These are phyloP conservation scores for Galago senegalensis DNA, from an alignment of 2,797 vertebrate genomes.

Conservation along the genomic window DNA sequence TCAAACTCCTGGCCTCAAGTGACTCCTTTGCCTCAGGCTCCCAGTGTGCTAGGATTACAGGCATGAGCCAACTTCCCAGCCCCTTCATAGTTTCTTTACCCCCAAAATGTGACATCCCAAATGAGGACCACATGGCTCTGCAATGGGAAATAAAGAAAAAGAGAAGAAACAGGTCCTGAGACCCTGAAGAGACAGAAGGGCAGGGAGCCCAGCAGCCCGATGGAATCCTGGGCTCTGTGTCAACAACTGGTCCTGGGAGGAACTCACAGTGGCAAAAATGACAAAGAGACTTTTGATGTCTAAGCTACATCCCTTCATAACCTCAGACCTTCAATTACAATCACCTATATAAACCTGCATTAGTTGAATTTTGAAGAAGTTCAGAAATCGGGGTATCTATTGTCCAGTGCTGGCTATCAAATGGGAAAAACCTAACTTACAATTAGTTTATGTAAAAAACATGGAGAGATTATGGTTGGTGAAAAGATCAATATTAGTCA, in stretches of 20 bases:
- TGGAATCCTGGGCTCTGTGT: neutral
- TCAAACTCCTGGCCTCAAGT: no score
- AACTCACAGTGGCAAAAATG: neutral
- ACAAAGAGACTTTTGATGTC: neutral
- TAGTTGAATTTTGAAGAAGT: neutral
- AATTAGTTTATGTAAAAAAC: constrained; percentile 54
- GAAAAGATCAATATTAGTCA: constrained; percentile 42
- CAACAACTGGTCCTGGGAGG: neutral
- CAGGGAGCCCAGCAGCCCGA: neutral
- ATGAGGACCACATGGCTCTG: neutral
- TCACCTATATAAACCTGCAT: neutral
- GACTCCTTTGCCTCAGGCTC: no score
- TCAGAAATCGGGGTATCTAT: neutral
- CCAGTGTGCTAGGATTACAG: no score
- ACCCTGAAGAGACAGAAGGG: neutral
- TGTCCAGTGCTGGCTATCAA: neutral
- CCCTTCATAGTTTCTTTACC: neutral
- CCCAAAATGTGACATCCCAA: neutral
- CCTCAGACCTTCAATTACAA: neutral
- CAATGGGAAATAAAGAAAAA: neutral
- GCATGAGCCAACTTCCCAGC: no score
- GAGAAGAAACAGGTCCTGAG: neutral
- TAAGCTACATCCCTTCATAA: neutral
- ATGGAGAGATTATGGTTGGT: constrained; percentile 47
- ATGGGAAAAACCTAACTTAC: neutral